Base-by-base conservation (phyloP, 2,113 vertebrate species). In the Ptilorrhoa leucosticta region DNA sequence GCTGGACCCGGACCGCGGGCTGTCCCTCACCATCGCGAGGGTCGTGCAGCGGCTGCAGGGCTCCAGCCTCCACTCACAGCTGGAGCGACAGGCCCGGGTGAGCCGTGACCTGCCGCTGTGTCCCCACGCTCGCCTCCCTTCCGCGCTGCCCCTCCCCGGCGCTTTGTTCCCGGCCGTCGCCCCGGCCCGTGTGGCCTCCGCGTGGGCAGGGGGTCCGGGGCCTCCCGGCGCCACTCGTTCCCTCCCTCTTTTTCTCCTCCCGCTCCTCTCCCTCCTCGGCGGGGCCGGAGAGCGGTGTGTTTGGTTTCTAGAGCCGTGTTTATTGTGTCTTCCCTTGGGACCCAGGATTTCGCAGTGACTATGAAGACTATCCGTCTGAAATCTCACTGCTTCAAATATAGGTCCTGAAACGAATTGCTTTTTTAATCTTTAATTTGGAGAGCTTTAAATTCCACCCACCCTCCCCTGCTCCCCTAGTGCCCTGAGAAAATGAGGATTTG, bases 51-150 rank as follows among this genome's bases (percentile, higher is more conserved):
- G 98, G 75, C 98, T 99, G 91, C 98, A 98, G 86, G 98, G 98
- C 95, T 99, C 98, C 86, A 98, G 97, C 92, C 95, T 99, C 76
- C 98, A 99, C 97, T 98, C 99, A 5, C 99, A 99, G 97, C 97
- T 99, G 97, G 99, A 99, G 97, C 98, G 98, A 70, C 98, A 99
- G 97, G 99, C 99, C 91, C 99, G 98, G 98, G 99, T 99, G 97
- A 99, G 99, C 96, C 91, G 65, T 61, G 73, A 51, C 45, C 64
- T 40, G 89, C 65, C 79, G 80, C 90, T 26, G 33, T 26, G 40
- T 15, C 48, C 71, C 9, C 51, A 10, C 37, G 48, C 58, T 51
- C 70, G 27, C 44, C 66, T 83, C 28, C 56, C 19, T 58, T 51
- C 6, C 50, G 44, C 37, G 8, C 30, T 33, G 24, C 65, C 73